Evolutionary conservation across 2,113 vertebrate genomes (phyloP), one percentile per base, ranked within the genome.

Genomic region (Pavo muticus): DNA sequence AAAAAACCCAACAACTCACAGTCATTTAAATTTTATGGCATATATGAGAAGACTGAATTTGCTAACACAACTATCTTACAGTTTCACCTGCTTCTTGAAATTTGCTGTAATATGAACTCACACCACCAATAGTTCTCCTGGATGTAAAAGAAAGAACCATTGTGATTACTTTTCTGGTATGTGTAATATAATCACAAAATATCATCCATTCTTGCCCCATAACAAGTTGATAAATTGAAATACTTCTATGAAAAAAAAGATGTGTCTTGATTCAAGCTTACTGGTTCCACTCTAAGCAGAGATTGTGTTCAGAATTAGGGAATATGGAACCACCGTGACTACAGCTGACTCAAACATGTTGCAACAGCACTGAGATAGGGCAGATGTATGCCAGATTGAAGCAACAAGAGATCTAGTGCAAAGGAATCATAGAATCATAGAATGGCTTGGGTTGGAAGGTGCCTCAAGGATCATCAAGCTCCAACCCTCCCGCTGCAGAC

Each of bases 281-380:
- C 9, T 90, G n/a, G 9, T 72, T 75, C 17, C 8, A 56, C 7
- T 4, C 14, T 27, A 3, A 6, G 30, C 21, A 27, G 63, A 45
- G 6, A 11, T 25, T 65, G 14, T 3, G 0, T 61, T 73, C 67
- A 73, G 48, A 91, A 27, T 48, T 47, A 64, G 7, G 40, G 37
- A 69, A 70, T 90, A 45, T 35, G 7, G 5, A 56, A 50, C 63
- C 45, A 56, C 50, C 3, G 16, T 77, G 69, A 71, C 60, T 74
- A 32, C 73, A 89, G 60, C 16, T 74, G 63, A 57, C 40, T 68
- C 27, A 80, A 88, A 59, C 77, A 69, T 91, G 74, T 56, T 91
- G 35, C 19, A 29, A 40, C 29, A 59, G 19, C 50, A 65, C 11
- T 78, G 39, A 78, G 69, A 68, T 11, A 92, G 65, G 88, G 67